Evolutionary conservation across 2,113 vertebrate genomes (phyloP), one percentile per base, ranked within the genome.

Genomic region (Lamprotornis superbus): DNA sequence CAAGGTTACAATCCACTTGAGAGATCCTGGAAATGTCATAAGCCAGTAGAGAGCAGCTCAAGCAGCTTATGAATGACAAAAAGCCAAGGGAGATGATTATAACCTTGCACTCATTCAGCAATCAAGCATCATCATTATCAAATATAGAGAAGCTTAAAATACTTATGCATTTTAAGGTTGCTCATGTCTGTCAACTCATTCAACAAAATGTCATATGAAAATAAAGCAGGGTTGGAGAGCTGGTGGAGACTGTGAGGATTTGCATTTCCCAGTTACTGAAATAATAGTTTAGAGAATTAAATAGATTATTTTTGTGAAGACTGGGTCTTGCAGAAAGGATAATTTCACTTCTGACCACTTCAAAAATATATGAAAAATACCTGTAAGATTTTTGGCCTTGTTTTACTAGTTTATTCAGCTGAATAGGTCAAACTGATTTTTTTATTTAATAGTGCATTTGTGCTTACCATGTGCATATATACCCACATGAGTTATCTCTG

Each of bases 11-110:
- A 80, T 57, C 60, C 90, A 91, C 79, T 94, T 87, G 84, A 95
- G 87, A 93, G 42, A 82, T 83, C 49, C 75, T 77, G 70, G 55
- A 95, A 92, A 89, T 89, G 87, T 87, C 93, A 85, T 87, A 90
- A 91, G 42, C 55, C 83, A 90, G 49, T 31, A 90, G 63, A 94
- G 70, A 87, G 78, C 78, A 94, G 50, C 59, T 94, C 84, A 77
- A 79, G 87, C 84, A 93, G 55, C 77, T 95, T 95, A 91, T 80
- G 94, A 91, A 91, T 74, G 87, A 85, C 87, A 95, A 94, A 94
- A 91, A 94, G 70, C 46, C 67, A 80, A 64, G 59, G 79, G 93
- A 93, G 35, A 80, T 85, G 18, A 95, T 96, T 95, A 93, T 85
- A 95, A 95, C 67, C 84, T 95, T 90, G 84, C 23, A 85, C 35